A percentile compares a stretch with the other conserved stretches of the same genome.
phyloP scores from a whole-genome alignment of 2,797 vertebrate genomes.

The Chloroceryle amazona region DNA sequence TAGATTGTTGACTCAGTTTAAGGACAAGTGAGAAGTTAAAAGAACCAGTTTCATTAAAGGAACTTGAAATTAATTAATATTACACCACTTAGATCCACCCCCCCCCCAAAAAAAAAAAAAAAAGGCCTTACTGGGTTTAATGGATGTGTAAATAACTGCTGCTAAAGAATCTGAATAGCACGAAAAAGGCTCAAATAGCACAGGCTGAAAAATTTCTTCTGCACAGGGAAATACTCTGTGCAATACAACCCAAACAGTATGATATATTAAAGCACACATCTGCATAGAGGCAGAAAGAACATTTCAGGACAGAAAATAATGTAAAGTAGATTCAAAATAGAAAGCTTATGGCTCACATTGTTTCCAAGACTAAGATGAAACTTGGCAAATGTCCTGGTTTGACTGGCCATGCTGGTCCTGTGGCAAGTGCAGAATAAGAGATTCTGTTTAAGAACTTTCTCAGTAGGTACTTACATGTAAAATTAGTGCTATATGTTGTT shows the following conservation, averaged over 20 bases:
- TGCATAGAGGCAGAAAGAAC: not conserved
- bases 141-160: not conserved
- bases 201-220: not conserved
- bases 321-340: not conserved
- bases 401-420: not conserved
- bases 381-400: not conserved
- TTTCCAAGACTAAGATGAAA: not conserved
- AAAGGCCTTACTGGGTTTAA: not conserved
- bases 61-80: not conserved
- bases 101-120: not conserved
- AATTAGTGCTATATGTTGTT: not conserved
- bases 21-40: conserved; percentile 6
- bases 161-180: not conserved
- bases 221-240: not conserved
- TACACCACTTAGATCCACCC: not conserved
- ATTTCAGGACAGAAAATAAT: not conserved
- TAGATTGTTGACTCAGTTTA: not conserved
- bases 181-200: not conserved
- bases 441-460: not conserved
- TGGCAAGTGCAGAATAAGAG: not conserved
- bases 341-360: not conserved
- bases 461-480: not conserved
- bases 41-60: not conserved
- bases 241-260: not conserved
- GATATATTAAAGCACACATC: not conserved